Evolutionary conservation across 1,140 invertebrate species (phyloP).

Genomic region (Zaprionus nigranus): DNA sequence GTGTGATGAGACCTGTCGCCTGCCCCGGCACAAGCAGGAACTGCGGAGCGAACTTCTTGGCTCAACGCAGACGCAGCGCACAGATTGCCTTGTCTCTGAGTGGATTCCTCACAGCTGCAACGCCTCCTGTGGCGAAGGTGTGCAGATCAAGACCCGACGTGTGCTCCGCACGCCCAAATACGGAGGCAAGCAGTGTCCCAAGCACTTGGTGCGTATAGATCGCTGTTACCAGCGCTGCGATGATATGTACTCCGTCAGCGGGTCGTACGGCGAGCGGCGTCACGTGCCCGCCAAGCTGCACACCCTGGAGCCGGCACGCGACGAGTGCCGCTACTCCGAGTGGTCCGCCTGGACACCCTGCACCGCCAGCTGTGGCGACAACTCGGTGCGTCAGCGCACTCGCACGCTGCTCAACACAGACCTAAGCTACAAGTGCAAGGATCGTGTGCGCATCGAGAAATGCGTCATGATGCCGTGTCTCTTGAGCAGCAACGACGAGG

Average conservation of each 20-base stretch:
- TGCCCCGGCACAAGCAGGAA: slow-evolving; percentile 66
- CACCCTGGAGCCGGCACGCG: slow-evolving; percentile 37
- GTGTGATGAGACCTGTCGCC: slow-evolving; percentile 83
- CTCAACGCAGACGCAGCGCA: slow-evolving; percentile 60
- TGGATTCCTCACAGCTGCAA: slow-evolving; percentile 88
- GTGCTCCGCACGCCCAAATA: slow-evolving; percentile 87
- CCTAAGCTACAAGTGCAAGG: slow-evolving; percentile 78
- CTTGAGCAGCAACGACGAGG: slow-evolving; percentile 72
- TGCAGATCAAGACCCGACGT: slow-evolving; percentile 84
- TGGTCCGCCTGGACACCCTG: slow-evolving; percentile 89
- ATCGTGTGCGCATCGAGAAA: slow-evolving; percentile 79
- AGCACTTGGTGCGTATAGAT: slow-evolving; percentile 84
- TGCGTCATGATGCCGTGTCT: slow-evolving; percentile 79
- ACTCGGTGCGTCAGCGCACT: slow-evolving; percentile 74
- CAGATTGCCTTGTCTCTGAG: slow-evolving; percentile 87
- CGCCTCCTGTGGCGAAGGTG: slow-evolving; percentile 87
- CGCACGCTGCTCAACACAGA: slow-evolving; percentile 77
- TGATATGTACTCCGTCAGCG: slow-evolving; percentile 75
- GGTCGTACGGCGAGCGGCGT: slow-evolving; percentile 52
- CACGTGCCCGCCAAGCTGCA: slow-evolving; percentile 42
- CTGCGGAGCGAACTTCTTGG: slow-evolving; percentile 56
- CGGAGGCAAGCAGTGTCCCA: slow-evolving; percentile 89
- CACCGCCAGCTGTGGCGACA: slow-evolving; percentile 86
- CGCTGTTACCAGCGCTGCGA: slow-evolving; percentile 81
- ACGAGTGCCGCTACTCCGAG: slow-evolving; percentile 86